These are phyloP conservation scores for Campoletis raptor DNA, from an alignment of 2,888 invertebrate genomes.

Conservation along the genomic window DNA sequence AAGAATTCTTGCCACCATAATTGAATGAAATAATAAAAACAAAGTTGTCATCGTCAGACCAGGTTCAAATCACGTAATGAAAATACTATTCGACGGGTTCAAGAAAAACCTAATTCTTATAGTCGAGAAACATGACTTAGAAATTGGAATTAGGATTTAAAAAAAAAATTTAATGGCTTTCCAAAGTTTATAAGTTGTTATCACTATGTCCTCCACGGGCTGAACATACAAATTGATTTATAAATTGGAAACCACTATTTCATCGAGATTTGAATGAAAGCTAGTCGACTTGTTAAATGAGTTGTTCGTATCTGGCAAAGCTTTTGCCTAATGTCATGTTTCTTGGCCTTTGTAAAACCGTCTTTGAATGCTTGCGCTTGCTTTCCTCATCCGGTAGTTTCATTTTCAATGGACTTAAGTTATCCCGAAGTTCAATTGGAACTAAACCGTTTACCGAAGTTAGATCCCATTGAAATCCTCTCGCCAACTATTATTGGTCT, in stretches of 20 bases:
- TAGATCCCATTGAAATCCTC: constrained; percentile 79
- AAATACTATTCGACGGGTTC: neutral
- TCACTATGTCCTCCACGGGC: neutral
- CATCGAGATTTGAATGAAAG: constrained; percentile 4
- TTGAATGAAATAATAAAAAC: too few relatives aligned
- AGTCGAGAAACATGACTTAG: neutral
- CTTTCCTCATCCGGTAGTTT: constrained; percentile 63
- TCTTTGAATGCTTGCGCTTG: constrained; percentile 39
- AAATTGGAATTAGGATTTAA: neutral
- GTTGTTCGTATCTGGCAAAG: neutral
- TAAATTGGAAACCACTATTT: neutral
- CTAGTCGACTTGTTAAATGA: neutral
- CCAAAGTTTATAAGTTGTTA: neutral
- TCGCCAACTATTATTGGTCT: constrained; percentile 81
- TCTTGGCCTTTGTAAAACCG: constrained; percentile 31
- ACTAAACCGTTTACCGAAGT: constrained; percentile 79
- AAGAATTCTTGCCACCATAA: neutral
- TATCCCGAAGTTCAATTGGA: constrained; percentile 80
- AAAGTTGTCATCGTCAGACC: too few relatives aligned
- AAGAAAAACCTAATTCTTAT: neutral
- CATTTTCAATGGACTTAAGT: constrained; percentile 76
- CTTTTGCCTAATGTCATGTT: constrained; percentile 27
- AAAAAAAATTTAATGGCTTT: neutral
- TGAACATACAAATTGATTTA: neutral
- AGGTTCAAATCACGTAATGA: neutral